Evolutionary conservation across 2,888 invertebrate genomes (phyloP), one percentile per base, ranked within the genome.

Genomic region (Siphonodentalium dalli): DNA sequence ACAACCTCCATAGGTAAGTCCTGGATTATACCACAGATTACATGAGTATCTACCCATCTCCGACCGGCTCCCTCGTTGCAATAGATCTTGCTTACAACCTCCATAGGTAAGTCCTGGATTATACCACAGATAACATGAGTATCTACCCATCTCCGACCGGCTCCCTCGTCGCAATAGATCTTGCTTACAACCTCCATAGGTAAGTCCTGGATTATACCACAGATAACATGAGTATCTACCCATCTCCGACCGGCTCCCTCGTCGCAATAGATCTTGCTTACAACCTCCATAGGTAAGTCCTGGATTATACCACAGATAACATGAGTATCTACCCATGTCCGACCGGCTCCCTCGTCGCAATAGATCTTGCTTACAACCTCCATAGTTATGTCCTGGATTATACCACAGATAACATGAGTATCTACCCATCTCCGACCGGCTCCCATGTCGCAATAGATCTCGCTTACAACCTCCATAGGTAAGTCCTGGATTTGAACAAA

Each of bases 201-300:
- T n/a, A n/a, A n/a, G n/a, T 98, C 85, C 86, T 99, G 54, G 99
- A 99, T 84, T 99, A 99, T 82, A 99, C 99, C 15, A 99, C 98
- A 0, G 99, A 99, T 79, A 99, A 99, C 83, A 99, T 99, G 99
- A 97, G 97, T 49, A 98, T 99, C 69, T 99, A 99, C 84, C 99
- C 99, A 5, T 24, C 98, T 18, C 99, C 99, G 0, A 99, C 98
- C 1, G 99, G 99, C 5, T 88, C 97, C 27, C 86, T 99, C 20
- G 94, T 99, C 63, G 95, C 96, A 33, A 93, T 99, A 48, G 99
- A 99, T 85, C 85, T 99, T 71, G 99, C 99, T 0, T 99, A 99
- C 80, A 99, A 99, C 83, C 85, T 99, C 63, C 99, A 99, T 84
- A 90, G 89, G 88, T 89, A 66, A 59, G 58, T 44, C 6, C 86